Evolutionary conservation across 2,888 invertebrate species (phyloP).

Genomic region (Eilema sororculum): DNA sequence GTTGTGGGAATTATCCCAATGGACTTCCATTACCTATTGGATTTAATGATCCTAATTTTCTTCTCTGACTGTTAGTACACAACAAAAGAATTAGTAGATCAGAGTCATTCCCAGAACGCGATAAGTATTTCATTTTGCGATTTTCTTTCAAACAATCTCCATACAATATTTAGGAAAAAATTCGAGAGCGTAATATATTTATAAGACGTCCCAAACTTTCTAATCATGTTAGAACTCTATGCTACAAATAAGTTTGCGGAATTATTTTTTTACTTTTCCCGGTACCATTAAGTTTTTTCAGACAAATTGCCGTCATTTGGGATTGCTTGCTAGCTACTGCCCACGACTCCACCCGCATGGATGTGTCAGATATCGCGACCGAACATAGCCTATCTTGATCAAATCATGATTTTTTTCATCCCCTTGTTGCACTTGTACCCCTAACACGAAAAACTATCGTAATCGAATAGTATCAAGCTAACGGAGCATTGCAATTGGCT

Average conservation of each 20-base stretch:
- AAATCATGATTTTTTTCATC: no score
- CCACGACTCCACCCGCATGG: no score
- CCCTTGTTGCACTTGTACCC: no score
- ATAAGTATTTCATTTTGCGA: not conserved
- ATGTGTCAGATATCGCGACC: no score
- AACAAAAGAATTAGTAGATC: not conserved
- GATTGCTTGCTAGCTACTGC: not conserved
- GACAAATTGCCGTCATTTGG: not conserved
- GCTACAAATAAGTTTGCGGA: not conserved
- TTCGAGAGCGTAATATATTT: not conserved
- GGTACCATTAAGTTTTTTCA: not conserved
- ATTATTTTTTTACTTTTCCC: not conserved
- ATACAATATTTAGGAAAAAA: not conserved
- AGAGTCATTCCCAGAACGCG: not conserved
- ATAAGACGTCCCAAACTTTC: not conserved
- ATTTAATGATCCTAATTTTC: not conserved
- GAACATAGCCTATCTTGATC: no score
- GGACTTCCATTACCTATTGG: no score
- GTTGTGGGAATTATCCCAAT: no score
- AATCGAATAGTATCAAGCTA: no score
- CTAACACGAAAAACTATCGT: no score
- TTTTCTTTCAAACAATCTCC: not conserved
- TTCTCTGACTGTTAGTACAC: not conserved
- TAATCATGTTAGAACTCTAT: not conserved
- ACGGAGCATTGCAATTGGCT: no score